Base-by-base conservation (phyloP, 2,113 vertebrate species). In the Promerops cafer region DNA sequence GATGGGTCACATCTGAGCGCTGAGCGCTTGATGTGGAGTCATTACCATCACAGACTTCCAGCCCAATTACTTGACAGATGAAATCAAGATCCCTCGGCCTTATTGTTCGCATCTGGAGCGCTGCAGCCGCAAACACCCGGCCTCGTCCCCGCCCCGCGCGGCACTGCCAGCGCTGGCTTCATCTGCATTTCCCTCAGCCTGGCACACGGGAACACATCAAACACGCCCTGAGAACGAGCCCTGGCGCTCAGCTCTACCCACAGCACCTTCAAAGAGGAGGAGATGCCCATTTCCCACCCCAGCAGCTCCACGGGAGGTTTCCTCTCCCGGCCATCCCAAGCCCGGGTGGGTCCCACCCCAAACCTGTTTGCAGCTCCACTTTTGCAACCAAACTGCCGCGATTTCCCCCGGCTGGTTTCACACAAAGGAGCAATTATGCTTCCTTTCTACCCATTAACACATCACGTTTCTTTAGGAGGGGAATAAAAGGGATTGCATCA, bases 21-120 rank as follows among this genome's bases (percentile, higher is more conserved):
- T 2, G 59, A 74, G 79, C 2, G 47, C 96, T 97, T 97, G 96
- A 97, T 96, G 96, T 96, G 96, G 95, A 94, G 93, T 94, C 94
- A 96, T 97, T 96, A 92, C 64, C 97, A 96, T 89, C 90, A 10
- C 64, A 91, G 92, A 40, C 90, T 97, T 91, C 89, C 93, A 95
- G 89, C 82, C 76, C 93, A 93, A 94, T 94, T 94, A 92, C 81
- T 72, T 11, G 21, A 20, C 63, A 72, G 94, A 96, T 96, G 95
- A 94, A 95, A 96, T 94, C 97, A 93, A 94, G 97, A 94, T 44
- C 94, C 72, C 3, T 8, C 3, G 57, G 63, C 81, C 83, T 93
- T 83, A 81, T 94, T 81, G 91, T 54, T 96, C 75, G 60, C 96
- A 97, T 94, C 92, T 95, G 94, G 83, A 87, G 80, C 6, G 2